These are phyloP conservation scores for Telmatherina bonti DNA, from an alignment of 2,797 vertebrate species.

Conservation along the genomic window DNA sequence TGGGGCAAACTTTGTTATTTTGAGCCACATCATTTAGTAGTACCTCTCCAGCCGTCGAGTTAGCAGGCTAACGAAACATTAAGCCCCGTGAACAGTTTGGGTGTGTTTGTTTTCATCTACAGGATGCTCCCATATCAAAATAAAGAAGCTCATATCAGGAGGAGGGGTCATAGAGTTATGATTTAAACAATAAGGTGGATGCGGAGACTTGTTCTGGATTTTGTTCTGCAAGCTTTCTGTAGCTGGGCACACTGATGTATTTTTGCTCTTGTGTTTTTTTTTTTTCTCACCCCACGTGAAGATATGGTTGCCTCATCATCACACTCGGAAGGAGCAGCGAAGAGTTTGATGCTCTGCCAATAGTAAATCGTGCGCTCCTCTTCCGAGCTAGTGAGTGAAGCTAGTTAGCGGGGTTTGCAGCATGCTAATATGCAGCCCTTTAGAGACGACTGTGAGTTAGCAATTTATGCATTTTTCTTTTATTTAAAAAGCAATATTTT, in stretches of 20 bases:
- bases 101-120: constrained; percentile 66
- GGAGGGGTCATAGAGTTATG: background rate
- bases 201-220: background rate
- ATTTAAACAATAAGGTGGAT: background rate
- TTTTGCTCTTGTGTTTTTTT: background rate
- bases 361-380: constrained; percentile 61
- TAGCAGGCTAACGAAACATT: constrained; percentile 59
- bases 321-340: constrained; percentile 2
- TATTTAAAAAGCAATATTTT: no score
- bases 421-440: constrained; percentile 41
- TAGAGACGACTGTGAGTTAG: constrained; percentile 3
- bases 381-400: constrained; percentile 43
- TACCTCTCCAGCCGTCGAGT: constrained; percentile 30
- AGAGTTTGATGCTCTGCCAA: constrained; percentile 30
- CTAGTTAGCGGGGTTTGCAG: constrained; percentile 54
- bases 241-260: background rate
- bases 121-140: constrained; percentile 46
- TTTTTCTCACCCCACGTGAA: constrained; percentile 51
- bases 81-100: constrained; percentile 33
- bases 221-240: background rate
- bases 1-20: constrained; percentile 35
- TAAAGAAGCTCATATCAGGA: constrained; percentile 24
- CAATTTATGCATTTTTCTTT: accelerated
- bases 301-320: constrained; percentile 19
- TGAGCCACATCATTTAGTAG: constrained; percentile 10